Conservation (phyloP, 1,140 invertebrate genomes). For the Augochlora pura region DNA sequence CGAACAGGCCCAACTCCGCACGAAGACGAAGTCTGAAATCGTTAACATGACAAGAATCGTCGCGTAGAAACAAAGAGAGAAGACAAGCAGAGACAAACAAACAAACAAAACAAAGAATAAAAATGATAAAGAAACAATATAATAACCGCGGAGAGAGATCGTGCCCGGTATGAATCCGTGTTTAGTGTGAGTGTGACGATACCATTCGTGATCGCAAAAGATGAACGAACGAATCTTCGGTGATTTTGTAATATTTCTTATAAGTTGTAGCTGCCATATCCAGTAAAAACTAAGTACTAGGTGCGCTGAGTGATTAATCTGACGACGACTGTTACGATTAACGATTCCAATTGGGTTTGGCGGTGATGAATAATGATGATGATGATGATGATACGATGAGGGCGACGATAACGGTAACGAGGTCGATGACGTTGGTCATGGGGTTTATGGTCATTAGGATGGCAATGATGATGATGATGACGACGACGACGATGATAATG, state of each 20-base stretch:
- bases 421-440: too few species aligned
- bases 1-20: slow-evolving; percentile 36
- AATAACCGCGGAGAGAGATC: slow-evolving; percentile 40
- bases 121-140: too few species aligned
- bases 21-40: slow-evolving; percentile 33
- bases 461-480: too few species aligned
- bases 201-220: slow-evolving; percentile 44
- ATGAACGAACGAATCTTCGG: slow-evolving; percentile 67
- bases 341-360: slow-evolving; percentile 52
- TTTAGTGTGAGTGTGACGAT: slow-evolving; percentile 49
- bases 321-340: slow-evolving; percentile 64
- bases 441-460: slow-evolving; percentile 31
- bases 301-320: slow-evolving; percentile 65
- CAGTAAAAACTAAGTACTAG: slow-evolving; percentile 69
- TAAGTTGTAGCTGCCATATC: slow-evolving; percentile 79
- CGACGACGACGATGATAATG: slow-evolving; percentile 27
- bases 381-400: slow-evolving; percentile 47
- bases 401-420: too few species aligned
- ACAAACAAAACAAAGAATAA: too few species aligned
- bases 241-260: slow-evolving; percentile 80
- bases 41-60: slow-evolving; percentile 36
- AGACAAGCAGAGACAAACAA: too few species aligned
- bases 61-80: slow-evolving; percentile 15
- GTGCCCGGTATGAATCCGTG: slow-evolving; percentile 53
- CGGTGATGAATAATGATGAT: slow-evolving; percentile 34